Conservation (phyloP, 2,797 vertebrate genomes). For the Triplophysa yarkandensis region DNA sequence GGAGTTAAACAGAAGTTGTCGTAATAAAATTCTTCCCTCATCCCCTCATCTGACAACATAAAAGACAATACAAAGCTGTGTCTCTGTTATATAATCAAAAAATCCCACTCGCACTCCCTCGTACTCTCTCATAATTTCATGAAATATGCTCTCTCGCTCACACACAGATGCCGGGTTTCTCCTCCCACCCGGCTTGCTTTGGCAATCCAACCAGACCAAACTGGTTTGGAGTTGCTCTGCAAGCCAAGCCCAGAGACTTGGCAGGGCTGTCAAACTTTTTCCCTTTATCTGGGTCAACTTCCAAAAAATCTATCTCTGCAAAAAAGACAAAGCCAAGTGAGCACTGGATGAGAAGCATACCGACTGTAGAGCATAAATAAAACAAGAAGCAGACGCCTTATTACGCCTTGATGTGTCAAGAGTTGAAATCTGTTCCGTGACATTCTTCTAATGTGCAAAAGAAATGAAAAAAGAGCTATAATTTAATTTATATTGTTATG, state of each 20-base stretch:
- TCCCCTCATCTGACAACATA: constrained; percentile 47
- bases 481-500: background rate
- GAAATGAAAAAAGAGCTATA: background rate
- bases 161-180: constrained; percentile 45
- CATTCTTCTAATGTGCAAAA: background rate
- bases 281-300: constrained; percentile 60
- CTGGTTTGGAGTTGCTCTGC: constrained; percentile 80
- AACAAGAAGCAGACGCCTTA: constrained; percentile 59
- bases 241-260: constrained; percentile 80
- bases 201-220: constrained; percentile 81
- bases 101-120: constrained; percentile 33
- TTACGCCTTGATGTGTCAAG: background rate
- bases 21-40: constrained; percentile 17
- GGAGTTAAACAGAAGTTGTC: background rate
- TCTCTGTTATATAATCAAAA: constrained; percentile 56
- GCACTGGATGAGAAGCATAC: constrained; percentile 58
- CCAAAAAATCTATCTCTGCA: constrained; percentile 52
- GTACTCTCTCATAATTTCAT: constrained; percentile 18
- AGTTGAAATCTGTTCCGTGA: constrained; percentile 9
- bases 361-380: constrained; percentile 63
- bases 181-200: constrained; percentile 67
- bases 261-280: constrained; percentile 66
- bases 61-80: constrained; percentile 30
- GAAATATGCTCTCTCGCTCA: constrained; percentile 27
- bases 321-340: constrained; percentile 57